These are phyloP conservation scores for Hapalemur alaotrensis DNA, from an alignment of 2,797 vertebrate genomes.

Conservation along the genomic window DNA sequence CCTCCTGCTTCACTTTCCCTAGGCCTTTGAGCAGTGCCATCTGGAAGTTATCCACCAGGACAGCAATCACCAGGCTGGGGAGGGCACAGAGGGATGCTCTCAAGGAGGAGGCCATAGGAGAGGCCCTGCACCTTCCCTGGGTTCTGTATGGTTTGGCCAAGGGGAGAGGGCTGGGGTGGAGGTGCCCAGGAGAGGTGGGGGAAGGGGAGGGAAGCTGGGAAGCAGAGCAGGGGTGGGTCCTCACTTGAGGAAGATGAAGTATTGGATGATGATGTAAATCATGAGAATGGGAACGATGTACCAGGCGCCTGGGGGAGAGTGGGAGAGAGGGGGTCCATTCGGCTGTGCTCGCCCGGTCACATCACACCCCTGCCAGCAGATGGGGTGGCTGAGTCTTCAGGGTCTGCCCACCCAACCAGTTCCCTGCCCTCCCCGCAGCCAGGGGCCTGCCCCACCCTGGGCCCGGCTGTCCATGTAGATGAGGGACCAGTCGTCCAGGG, in stretches of 20 bases:
- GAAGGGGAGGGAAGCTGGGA: neutral
- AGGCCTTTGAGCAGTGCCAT: slow-evolving; percentile 73
- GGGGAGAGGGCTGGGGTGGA: neutral
- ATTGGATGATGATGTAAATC: slow-evolving; percentile 81
- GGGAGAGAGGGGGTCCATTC: fast-evolving
- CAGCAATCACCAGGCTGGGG: slow-evolving; percentile 79
- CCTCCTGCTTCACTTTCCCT: slow-evolving; percentile 72
- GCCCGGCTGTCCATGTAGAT: slow-evolving; percentile 76
- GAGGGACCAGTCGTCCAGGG: slow-evolving; percentile 82
- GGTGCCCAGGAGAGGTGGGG: fast-evolving
- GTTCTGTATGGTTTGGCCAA: neutral
- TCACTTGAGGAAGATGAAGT: slow-evolving; percentile 83
- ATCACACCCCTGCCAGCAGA: fast-evolving
- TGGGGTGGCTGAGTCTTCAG: neutral
- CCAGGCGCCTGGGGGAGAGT: slow-evolving; percentile 60
- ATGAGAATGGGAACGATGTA: slow-evolving; percentile 81
- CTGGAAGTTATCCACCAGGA: slow-evolving; percentile 84
- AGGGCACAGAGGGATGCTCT: neutral
- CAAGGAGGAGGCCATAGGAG: neutral
- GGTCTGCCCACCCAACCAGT: neutral
- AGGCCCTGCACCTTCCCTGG: neutral
- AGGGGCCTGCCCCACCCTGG: slow-evolving; percentile 44
- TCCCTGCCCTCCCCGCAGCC: neutral
- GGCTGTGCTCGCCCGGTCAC: too few species aligned
- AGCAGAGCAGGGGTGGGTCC: neutral